phyloP scores from a whole-genome alignment of 1,140 invertebrate species.

The Lordiphosa clarofinis region DNA sequence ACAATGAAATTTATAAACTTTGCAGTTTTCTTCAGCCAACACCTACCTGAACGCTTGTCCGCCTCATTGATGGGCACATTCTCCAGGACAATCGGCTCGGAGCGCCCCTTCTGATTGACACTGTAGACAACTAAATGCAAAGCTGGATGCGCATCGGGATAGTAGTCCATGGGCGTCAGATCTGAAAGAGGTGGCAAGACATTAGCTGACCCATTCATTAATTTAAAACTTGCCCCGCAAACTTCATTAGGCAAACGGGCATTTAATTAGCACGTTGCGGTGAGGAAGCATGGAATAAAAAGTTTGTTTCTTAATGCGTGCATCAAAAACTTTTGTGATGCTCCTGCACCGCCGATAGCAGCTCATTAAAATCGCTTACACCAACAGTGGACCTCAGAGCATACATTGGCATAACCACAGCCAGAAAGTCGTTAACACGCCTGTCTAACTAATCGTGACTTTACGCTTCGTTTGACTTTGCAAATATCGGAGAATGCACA shows the following conservation, averaged over 20 bases:
- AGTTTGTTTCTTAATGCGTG: slow-evolving; percentile 51
- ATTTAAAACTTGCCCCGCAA: slow-evolving; percentile 64
- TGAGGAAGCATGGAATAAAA: slow-evolving; percentile 62
- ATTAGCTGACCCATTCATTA: slow-evolving; percentile 55
- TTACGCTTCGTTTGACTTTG: slow-evolving; percentile 79
- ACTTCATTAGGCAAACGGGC: slow-evolving; percentile 75
- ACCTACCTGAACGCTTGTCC: slow-evolving; percentile 90
- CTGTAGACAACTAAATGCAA: slow-evolving; percentile 90
- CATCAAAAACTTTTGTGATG: slow-evolving; percentile 57
- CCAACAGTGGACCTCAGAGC: slow-evolving; percentile 30
- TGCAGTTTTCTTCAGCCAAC: slow-evolving; percentile 19
- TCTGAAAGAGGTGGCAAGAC: slow-evolving; percentile 32
- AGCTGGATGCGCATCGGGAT: slow-evolving; percentile 81
- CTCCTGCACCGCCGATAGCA: slow-evolving; percentile 41
- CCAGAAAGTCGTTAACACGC: slow-evolving; percentile 68
- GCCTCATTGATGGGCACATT: slow-evolving; percentile 93
- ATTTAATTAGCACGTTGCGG: slow-evolving; percentile 75
- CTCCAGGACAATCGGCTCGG: slow-evolving; percentile 89
- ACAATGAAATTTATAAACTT: slow-evolving; percentile 46
- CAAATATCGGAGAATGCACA: slow-evolving; percentile 71
- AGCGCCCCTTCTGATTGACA: slow-evolving; percentile 91
- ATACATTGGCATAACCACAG: slow-evolving; percentile 44
- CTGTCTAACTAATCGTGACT: slow-evolving; percentile 80
- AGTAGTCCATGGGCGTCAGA: slow-evolving; percentile 77
- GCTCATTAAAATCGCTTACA: slow-evolving; percentile 9